These are phyloP conservation scores for Hirtodrosophila confusa DNA, from an alignment of 2,888 invertebrate species.

Conservation along the genomic window DNA sequence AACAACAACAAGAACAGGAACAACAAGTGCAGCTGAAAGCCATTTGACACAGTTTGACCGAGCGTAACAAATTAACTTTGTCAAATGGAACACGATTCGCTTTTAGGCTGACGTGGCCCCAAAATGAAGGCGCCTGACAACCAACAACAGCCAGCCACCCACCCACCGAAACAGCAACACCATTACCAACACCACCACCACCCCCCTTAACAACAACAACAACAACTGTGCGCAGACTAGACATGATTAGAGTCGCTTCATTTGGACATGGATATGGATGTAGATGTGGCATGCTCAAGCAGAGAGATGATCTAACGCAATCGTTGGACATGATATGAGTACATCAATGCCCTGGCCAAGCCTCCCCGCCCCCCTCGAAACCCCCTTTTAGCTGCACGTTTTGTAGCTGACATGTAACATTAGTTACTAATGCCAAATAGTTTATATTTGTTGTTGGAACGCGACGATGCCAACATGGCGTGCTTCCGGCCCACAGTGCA, in stretches of 20 bases:
- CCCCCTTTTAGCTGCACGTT: neutral
- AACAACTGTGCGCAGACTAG: slow-evolving; percentile 7
- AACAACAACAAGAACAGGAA: slow-evolving; percentile 14
- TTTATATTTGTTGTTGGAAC: slow-evolving; percentile 56
- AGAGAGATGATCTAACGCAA: slow-evolving; percentile 40
- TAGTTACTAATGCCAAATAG: slow-evolving; percentile 51
- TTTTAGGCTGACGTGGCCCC: slow-evolving; percentile 49
- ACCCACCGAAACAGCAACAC: neutral
- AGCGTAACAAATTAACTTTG: slow-evolving; percentile 70
- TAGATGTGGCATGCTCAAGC: neutral
- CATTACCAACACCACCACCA: no score
- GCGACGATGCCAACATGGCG: slow-evolving; percentile 61
- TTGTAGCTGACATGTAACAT: slow-evolving; percentile 35
- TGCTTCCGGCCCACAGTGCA: slow-evolving; percentile 57
- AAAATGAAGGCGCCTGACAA: slow-evolving; percentile 31
- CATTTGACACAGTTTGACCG: slow-evolving; percentile 78
- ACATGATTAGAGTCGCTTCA: slow-evolving; percentile 35
- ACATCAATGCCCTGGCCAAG: no score
- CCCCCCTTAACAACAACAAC: neutral
- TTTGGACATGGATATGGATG: neutral
- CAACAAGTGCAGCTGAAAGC: slow-evolving; percentile 65
- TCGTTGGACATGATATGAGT: slow-evolving; percentile 12
- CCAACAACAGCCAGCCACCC: slow-evolving; percentile 16
- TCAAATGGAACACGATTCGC: slow-evolving; percentile 59
- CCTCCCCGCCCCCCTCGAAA: no score